These are phyloP conservation scores for Odontomachus brunneus DNA, from an alignment of 1,140 invertebrate genomes.

Conservation along the genomic window DNA sequence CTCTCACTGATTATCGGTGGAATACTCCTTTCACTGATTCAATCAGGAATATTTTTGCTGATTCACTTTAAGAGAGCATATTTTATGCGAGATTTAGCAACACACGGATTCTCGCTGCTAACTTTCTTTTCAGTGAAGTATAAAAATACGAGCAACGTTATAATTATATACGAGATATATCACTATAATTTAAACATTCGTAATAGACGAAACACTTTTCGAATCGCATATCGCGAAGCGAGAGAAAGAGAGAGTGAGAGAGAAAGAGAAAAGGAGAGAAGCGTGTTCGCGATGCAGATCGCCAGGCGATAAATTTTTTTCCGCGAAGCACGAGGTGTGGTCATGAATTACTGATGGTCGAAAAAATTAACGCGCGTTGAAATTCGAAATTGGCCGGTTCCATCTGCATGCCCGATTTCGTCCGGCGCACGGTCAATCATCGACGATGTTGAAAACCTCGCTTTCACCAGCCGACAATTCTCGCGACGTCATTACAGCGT, in stretches of 20 bases:
- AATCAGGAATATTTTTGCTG: too few species aligned
- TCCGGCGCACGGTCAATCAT: conserved; percentile 8
- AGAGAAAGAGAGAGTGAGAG: not conserved
- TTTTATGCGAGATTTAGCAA: too few species aligned
- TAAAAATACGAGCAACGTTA: conserved; percentile 7
- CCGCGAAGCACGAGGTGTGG: not conserved
- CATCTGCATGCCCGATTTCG: conserved; percentile 24
- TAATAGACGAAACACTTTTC: not conserved
- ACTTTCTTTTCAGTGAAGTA: too few species aligned
- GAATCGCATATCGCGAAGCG: not conserved
- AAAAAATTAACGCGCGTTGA: conserved; percentile 39
- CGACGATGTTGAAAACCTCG: conserved; percentile 13
- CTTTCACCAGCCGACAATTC: conserved; percentile 22
- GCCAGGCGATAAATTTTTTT: conserved; percentile 8
- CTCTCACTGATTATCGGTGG: too few species aligned
- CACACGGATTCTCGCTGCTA: too few species aligned
- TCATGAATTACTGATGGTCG: conserved; percentile 14
- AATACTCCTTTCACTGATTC: too few species aligned
- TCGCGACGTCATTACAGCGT: conserved; percentile 4
- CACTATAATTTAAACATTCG: not conserved
- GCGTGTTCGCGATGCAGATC: not conserved
- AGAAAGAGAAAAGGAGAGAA: not conserved
- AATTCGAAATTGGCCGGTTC: conserved; percentile 13
- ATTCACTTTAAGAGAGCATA: too few species aligned
- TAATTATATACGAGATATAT: not conserved